Conservation (phyloP, 2,113 vertebrate genomes). For the Pseudorectes ferrugineus region DNA sequence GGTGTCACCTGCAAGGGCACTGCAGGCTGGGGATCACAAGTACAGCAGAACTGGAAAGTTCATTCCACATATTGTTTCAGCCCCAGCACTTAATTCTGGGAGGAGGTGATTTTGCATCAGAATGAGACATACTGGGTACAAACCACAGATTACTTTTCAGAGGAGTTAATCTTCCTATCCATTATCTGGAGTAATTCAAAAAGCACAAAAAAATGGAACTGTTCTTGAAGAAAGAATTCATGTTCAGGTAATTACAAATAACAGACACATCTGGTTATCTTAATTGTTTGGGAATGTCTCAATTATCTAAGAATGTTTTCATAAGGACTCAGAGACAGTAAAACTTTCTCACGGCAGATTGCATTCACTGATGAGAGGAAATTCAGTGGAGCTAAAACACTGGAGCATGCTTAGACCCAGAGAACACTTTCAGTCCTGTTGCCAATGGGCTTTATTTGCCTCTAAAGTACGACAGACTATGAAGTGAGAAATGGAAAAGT, state of each 20-base stretch:
- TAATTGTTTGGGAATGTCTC: slow-evolving; percentile 82
- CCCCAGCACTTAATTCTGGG: slow-evolving; percentile 56
- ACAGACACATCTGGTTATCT: slow-evolving; percentile 80
- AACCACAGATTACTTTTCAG: slow-evolving; percentile 63
- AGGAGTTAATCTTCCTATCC: slow-evolving; percentile 72
- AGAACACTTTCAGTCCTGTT: slow-evolving; percentile 1
- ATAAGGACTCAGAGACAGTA: slow-evolving; percentile 72
- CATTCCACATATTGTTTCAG: slow-evolving; percentile 58
- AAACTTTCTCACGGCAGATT: slow-evolving; percentile 75
- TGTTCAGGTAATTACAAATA: slow-evolving; percentile 84
- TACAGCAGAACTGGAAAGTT: neutral
- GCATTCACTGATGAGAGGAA: slow-evolving; percentile 70
- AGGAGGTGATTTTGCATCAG: slow-evolving; percentile 66
- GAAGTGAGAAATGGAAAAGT: slow-evolving; percentile 19
- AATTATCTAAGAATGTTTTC: slow-evolving; percentile 78
- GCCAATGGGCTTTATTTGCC: slow-evolving; percentile 37
- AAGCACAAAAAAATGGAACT: slow-evolving; percentile 71
- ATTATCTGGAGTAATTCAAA: slow-evolving; percentile 76
- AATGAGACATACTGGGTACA: slow-evolving; percentile 64
- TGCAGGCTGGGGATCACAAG: neutral
- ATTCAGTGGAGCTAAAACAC: slow-evolving; percentile 50
- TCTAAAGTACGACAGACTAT: neutral
- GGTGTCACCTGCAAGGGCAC: neutral
- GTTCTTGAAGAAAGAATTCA: slow-evolving; percentile 74
- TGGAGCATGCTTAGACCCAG: slow-evolving; percentile 45